phyloP scores from a whole-genome alignment of 2,797 vertebrate species.

The Malurus splendens region DNA sequence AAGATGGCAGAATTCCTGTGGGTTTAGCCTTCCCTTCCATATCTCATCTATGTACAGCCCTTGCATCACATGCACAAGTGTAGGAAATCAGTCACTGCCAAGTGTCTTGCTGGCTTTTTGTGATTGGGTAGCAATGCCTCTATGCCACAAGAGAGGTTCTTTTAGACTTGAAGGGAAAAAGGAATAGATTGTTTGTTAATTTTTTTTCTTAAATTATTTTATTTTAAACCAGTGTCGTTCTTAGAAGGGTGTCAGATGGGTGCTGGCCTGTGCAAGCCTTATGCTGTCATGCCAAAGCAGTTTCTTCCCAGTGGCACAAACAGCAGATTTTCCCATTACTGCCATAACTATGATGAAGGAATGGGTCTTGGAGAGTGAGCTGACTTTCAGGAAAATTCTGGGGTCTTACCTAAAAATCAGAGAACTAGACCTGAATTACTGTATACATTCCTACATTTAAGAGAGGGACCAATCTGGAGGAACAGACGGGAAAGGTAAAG shows the following conservation, averaged over 20 bases:
- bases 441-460: constrained; percentile 5
- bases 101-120: not conserved
- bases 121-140: not conserved
- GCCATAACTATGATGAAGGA: not conserved
- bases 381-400: not conserved
- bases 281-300: constrained; percentile 28
- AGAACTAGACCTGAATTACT: constrained; percentile 10
- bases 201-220: not conserved
- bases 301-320: constrained; percentile 1
- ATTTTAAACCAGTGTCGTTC: not conserved
- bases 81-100: not conserved
- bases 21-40: not conserved
- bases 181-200: not conserved
- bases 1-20: not conserved
- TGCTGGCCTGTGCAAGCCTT: constrained; percentile 1
- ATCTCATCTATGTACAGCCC: not conserved
- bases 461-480: not conserved
- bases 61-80: not conserved
- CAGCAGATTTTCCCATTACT: not conserved
- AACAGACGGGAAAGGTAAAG: not conserved
- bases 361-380: not conserved
- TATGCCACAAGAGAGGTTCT: not conserved
- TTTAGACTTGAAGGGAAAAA: not conserved
- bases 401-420: not conserved
- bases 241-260: not conserved